Evolutionary conservation across 1,140 invertebrate genomes (phyloP), one percentile per base, ranked within the genome.

Genomic region (Eupristina koningsbergeri): DNA sequence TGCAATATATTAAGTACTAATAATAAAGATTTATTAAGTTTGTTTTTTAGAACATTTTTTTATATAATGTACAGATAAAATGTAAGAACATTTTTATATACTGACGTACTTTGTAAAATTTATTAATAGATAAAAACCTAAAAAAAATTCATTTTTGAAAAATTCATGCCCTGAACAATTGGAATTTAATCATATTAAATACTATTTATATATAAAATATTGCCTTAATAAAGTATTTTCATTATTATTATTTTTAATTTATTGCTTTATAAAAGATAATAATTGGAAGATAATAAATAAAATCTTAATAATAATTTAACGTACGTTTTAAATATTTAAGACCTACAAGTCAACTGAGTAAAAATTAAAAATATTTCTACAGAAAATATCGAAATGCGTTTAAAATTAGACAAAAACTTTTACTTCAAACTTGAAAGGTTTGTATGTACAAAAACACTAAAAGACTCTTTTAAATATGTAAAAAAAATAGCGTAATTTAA

Each of bases 401-500:
- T 26, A 9, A n/a, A 73, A 8, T 15, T n/a, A 45, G 22, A n/a
- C 19, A 47, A n/a, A 29, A 45, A 45, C 13, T 39, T 36, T n/a
- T 73, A 45, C 3, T 45, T 7, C 39, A 45, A 3, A 73, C 22
- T 73, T 3, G 19, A 61, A 36, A 78, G 29, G 19, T 76, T 79
- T 58, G 9, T 6, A 34, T 83, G 81, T 83, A 83, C 75, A 76
- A 47, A 67, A 67, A 67, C 8, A 41, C 34, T 77, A 11, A 39
- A 41, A 73, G 63, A 71, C 31, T 77, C 50, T 71, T 41, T 78
- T 29, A 67, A 82, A 47, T 69, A 67, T 74, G 71, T 63, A 74
- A 63, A 3, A 79, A 47, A 74, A 58, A 39, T 84, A 84, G 69
- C 31, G 61, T 83, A 79, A 78, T 79, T 84, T 6, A 45, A 74